Evolutionary conservation across 2,113 vertebrate genomes (phyloP), one percentile per base, ranked within the genome.

Genomic region (Perca schrenkii): DNA sequence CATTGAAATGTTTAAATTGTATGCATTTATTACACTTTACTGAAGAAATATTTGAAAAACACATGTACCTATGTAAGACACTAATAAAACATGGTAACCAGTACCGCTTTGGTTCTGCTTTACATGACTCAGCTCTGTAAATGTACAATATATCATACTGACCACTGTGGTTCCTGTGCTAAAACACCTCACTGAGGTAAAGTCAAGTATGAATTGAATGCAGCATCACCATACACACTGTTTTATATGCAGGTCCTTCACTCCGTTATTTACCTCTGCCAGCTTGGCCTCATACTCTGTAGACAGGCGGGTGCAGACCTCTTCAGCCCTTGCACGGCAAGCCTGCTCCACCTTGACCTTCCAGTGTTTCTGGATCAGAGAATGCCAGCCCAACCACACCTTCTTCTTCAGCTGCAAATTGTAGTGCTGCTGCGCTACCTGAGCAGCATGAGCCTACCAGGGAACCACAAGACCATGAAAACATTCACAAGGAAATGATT

Each of bases 281-380:
- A 98, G 85, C 92, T 93, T 97, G 73, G 94, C 84, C 89, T 99
- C 97, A 58, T 97, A 98, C 53, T 97, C 95, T 43, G 94, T 87
- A 57, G 97, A 96, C 67, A 99, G 92, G 64, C 95, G 95, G 79
- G 95, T n/a, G 86, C 98, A 99, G 67, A 99, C 94, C 75, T 98
- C 96, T 84, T 99, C 97, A 2, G 98, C 97, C 80, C 95, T 95
- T 46, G 95, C 89, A 8, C 97, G 98, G 71, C 97, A 99, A 1
- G 98, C 97, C 79, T 87, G 93, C 85, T 98, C 96, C 77, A 98
- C 91, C 66, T 94, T 95, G 1, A 97, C 95, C 92, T 95, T 98
- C 98, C 98, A 98, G 74, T 91, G 95, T 86, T 82, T 92, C 83
- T 97, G 91, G 57, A 94, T 77, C 61, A 94, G 71, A 3, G 96